Conservation (phyloP, 1,140 invertebrate species). For the Pygmarrhopalites habei region DNA sequence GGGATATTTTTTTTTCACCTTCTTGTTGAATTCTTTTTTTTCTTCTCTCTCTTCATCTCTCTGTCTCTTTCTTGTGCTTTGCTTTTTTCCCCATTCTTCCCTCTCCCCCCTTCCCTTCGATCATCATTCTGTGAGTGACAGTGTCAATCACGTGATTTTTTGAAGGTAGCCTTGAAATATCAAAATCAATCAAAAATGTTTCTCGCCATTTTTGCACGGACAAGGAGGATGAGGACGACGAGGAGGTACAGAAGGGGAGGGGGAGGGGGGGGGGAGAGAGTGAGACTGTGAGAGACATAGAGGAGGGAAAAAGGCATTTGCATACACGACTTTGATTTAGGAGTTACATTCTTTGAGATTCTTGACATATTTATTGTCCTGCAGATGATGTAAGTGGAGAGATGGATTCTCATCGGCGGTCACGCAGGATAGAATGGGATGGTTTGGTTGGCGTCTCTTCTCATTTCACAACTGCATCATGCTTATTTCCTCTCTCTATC, state of each 20-base stretch:
- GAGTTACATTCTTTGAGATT: constrained; percentile 14
- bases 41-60: background rate
- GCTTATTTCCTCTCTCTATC: background rate
- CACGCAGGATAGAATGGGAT: constrained; percentile 15
- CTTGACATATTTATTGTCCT: constrained; percentile 8
- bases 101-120: background rate
- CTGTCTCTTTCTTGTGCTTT: background rate
- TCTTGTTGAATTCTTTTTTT: background rate
- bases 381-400: constrained; percentile 19
- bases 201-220: background rate
- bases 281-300: background rate
- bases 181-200: constrained; percentile 18
- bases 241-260: background rate
- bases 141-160: too few species aligned
- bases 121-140: background rate
- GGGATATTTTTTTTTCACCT: background rate
- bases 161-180: constrained; percentile 6
- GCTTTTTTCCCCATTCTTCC: background rate
- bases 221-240: background rate
- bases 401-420: constrained; percentile 17
- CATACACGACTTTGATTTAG: constrained; percentile 9
- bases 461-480: constrained; percentile 4
- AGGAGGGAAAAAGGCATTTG: background rate
- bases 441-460: constrained; percentile 1
- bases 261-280: background rate